These are phyloP conservation scores for Psephotus haematonotus DNA, from an alignment of 2,113 vertebrate species.

Conservation along the genomic window DNA sequence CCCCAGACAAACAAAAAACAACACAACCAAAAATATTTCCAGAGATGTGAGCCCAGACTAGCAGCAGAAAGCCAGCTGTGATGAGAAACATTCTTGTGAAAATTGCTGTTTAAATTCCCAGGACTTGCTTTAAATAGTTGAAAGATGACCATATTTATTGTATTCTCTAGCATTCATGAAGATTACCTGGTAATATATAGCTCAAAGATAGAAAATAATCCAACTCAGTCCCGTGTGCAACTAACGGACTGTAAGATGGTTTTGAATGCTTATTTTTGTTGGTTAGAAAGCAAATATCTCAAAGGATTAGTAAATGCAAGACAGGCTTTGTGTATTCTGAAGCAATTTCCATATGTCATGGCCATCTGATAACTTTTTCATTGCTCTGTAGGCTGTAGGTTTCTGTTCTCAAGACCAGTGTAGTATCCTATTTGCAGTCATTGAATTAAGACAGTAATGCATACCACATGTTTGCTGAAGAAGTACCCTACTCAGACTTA, in stretches of 20 bases:
- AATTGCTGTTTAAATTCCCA: neutral
- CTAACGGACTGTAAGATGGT: neutral
- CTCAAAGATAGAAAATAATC: neutral
- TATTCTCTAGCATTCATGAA: neutral
- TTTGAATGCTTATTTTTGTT: neutral
- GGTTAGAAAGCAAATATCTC: neutral
- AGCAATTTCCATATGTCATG: neutral
- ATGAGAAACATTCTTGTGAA: neutral
- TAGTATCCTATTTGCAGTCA: neutral
- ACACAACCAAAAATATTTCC: neutral
- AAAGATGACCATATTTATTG: neutral
- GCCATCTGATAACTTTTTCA: constrained; percentile 23
- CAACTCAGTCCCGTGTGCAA: neutral
- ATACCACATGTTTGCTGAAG: neutral
- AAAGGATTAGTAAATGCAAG: neutral
- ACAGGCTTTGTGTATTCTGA: neutral
- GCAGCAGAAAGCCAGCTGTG: neutral
- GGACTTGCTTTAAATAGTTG: neutral
- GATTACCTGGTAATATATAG: neutral
- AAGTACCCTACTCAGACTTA: neutral
- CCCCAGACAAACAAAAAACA: neutral
- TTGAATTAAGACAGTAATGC: neutral
- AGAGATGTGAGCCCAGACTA: neutral
- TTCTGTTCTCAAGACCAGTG: neutral
- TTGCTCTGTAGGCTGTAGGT: neutral